Evolutionary conservation across 2,113 vertebrate species (phyloP).

Genomic region (Motacilla alba): DNA sequence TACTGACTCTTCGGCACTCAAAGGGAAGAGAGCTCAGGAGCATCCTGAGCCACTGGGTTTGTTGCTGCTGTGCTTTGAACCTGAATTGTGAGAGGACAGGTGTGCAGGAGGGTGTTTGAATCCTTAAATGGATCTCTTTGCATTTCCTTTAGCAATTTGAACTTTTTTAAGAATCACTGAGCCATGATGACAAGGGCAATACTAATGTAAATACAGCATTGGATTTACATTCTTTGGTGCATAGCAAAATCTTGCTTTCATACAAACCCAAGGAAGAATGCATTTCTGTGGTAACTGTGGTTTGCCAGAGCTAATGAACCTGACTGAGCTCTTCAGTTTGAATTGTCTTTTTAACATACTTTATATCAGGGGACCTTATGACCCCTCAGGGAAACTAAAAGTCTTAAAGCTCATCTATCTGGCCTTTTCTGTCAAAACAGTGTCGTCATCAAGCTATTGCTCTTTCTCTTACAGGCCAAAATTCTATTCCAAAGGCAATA

Average conservation of each 20-base stretch:
- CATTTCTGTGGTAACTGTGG: background rate
- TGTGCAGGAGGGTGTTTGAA: background rate
- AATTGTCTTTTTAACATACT: conserved; percentile 42
- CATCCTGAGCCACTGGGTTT: background rate
- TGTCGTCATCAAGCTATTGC: background rate
- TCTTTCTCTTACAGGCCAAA: background rate
- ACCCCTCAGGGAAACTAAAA: conserved; percentile 53
- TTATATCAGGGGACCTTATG: conserved; percentile 15
- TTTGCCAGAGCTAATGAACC: conserved; percentile 30
- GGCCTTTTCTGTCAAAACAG: conserved; percentile 1
- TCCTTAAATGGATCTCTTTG: background rate
- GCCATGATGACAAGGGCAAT: background rate
- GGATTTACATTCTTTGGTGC: background rate
- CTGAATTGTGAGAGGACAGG: background rate
- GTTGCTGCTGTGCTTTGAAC: background rate
- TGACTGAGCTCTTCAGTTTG: background rate
- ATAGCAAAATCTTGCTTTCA: background rate
- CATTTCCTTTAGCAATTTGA: background rate
- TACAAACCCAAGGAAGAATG: background rate
- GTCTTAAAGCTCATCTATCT: conserved; percentile 20
- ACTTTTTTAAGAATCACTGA: background rate
- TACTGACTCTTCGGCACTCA: background rate
- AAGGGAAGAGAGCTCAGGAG: background rate
- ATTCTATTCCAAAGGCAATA: background rate
- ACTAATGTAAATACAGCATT: background rate